Percentiles rank a stretch among this genome's conserved stretches.
phyloP scores from a whole-genome alignment of 2,113 vertebrate species.

The Jacana jacana region DNA sequence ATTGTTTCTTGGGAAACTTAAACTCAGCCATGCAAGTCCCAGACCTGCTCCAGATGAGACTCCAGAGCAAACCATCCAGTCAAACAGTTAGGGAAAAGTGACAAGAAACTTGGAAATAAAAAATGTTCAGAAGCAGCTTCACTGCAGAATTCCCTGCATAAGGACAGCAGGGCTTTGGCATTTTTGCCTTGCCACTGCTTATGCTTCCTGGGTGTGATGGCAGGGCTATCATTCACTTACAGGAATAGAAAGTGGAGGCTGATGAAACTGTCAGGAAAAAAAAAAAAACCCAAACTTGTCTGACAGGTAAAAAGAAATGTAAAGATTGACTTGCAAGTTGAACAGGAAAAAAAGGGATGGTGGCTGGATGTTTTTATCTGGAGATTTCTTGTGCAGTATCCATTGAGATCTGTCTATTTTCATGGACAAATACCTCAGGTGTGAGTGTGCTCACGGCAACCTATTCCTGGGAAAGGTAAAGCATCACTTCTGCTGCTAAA shows the following conservation, averaged over 20 bases:
- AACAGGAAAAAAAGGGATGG: neutral
- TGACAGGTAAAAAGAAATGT: neutral
- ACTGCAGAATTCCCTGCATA: neutral
- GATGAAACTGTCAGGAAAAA: neutral
- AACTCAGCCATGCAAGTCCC: neutral
- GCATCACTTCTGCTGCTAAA: neutral
- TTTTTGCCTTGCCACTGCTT: neutral
- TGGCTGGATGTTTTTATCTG: neutral
- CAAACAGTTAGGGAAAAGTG: neutral
- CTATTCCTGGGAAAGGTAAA: neutral
- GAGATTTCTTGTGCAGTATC: neutral
- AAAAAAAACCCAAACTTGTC: neutral
- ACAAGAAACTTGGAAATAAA: neutral
- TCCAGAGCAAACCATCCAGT: neutral
- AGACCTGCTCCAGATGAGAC: neutral
- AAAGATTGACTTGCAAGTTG: neutral
- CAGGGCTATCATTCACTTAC: neutral
- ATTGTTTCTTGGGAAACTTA: neutral
- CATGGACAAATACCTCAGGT: neutral
- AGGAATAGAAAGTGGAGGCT: slow-evolving; percentile 6
- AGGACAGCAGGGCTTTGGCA: neutral
- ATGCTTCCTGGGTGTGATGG: neutral
- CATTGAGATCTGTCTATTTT: neutral
- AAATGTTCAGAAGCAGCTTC: neutral
- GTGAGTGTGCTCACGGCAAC: neutral